Evolutionary conservation across 2,113 vertebrate genomes (phyloP), one percentile per base, ranked within the genome.

Genomic region (Rana temporaria): DNA sequence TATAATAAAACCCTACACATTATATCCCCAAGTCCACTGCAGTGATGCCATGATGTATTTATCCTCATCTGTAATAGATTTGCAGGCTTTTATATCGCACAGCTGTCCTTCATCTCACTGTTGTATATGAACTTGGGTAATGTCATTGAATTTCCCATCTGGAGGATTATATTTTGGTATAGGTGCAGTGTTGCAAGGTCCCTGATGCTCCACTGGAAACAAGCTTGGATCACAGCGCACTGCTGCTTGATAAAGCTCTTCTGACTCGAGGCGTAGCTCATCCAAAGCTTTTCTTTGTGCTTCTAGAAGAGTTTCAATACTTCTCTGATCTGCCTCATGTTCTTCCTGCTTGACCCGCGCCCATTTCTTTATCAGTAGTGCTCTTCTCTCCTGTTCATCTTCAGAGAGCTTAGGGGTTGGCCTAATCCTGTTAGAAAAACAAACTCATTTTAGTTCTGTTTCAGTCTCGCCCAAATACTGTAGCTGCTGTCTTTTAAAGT

Each of bases 331-430:
- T 77, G 88, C 89, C 85, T 89, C 53, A 30, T 96, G 91, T 86
- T 99, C 95, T 2, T 88, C 89, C 85, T 93, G 91, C 90, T 97
- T 98, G 88, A 93, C 95, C 65, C 85, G 56, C 42, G 88, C 84
- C 98, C 98, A 99, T 66, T 91, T 93, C 85, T 98, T 99, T 81
- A 96, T 72, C 57, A 99, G 92, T 55, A 96, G 81, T 12, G 94
- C 95, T 88, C 96, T 92, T 24, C 89, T 87, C 84, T 99, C 97
- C 0, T 85, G 90, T 84, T 97, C 97, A 67, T 97, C 96, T 69
- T 90, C 89, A 6, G 92, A 82, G 34, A 95, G 85, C 16, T 86
- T 56, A 0, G 91, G 84, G 56, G 69, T 60, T 1, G 85, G 84
- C 57, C 98, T 91, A 18, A 92, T 84, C 89, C 98, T 99, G 86